Base-by-base conservation (phyloP, 2,888 invertebrate genomes). In the Amiota minor region DNA sequence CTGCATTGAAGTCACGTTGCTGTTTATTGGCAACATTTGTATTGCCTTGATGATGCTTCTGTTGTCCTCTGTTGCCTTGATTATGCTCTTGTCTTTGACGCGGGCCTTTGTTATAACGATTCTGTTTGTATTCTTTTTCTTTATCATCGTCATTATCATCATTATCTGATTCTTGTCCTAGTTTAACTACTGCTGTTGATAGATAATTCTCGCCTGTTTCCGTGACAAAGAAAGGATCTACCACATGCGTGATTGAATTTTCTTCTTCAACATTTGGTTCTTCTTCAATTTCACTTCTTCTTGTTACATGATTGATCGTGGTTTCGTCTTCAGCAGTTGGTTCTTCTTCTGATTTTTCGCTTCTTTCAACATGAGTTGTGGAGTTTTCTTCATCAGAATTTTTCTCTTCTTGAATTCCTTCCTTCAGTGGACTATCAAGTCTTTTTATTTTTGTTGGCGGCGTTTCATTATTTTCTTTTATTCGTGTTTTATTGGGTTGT, bases 141-240 rank as follows among this genome's bases (percentile, higher is more conserved):
- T 67, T 65, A 9, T 78, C 74, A 16, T 77, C 72, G 9, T 81
- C 78, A 1, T 85, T 80, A 55, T 71, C 70, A 1, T 74, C 62
- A 18, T 70, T 75, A 56, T 74, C 62, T n/a, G 74, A 75, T 50
- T 83, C 76, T 8, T 68, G 47, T 2, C 70, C 83, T 0, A 81
- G 77, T 20, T 67, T n/a, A 10, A 79, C 79, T 9, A 88, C 85
- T 1, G 88, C 88, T 0, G 87, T 86, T 1, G 90, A 88, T 11
- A 88, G 35, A 78, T 90, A 90, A 69, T 86, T 87, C 46, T 88
- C 87, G 0, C 90, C 90, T 1, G 83, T 81, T 55, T 84, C 81
- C 0, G 89, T 89, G 14, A 89, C 84, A 70, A 90, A 90, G 75
- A 90, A 90, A 0, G 89, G 85, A 81, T 90, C 89, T 0, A 84